Base-by-base conservation (phyloP, 2,797 vertebrate genomes). In the Eulemur mongoz region DNA sequence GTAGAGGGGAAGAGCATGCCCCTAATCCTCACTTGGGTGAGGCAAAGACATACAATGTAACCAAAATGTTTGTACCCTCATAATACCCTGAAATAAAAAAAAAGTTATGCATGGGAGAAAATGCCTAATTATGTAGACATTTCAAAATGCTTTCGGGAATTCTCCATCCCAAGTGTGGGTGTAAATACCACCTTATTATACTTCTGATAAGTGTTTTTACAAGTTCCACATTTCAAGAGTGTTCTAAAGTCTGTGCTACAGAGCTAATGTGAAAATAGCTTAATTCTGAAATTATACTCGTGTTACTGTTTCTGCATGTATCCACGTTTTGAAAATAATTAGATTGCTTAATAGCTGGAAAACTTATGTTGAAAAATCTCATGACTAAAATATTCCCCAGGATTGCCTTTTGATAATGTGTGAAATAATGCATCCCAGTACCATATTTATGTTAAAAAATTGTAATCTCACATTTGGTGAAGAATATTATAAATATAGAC, bases 261-360 rank as follows among this genome's bases (percentile, higher is more conserved):
- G 18, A 95, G 32, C 15, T 59, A 73, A 72, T 61, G 6, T 91
- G 76, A 73, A 81, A 93, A 82, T n/a, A 91, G 63, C 25, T 61
- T 93, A 57, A 76, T 96, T 83, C 69, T 93, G 82, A 92, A 96
- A 93, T 91, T 50, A 54, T 91, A 50, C 45, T 89, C 9, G 61
- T 73, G 3, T 4, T 92, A n/a, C 5, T 94, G 7, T 89, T 95
- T 61, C 63, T 59, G 13, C 20, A 72, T 27, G 70, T 54, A 43
- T 65, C 18, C 59, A 52, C 85, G 97, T 97, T 96, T 96, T 54
- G 59, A 95, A 97, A 90, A 95, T 92, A 97, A 82, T 72, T 97
- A 85, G 88, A 92, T 52, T 20, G 5, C 67, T 97, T 95, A 97
- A 75, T 94, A 97, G 82, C 54, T 80, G 95, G 40, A 72, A 97